Conservation (phyloP, 1,140 invertebrate species). For the Teleogryllus occipitalis region DNA sequence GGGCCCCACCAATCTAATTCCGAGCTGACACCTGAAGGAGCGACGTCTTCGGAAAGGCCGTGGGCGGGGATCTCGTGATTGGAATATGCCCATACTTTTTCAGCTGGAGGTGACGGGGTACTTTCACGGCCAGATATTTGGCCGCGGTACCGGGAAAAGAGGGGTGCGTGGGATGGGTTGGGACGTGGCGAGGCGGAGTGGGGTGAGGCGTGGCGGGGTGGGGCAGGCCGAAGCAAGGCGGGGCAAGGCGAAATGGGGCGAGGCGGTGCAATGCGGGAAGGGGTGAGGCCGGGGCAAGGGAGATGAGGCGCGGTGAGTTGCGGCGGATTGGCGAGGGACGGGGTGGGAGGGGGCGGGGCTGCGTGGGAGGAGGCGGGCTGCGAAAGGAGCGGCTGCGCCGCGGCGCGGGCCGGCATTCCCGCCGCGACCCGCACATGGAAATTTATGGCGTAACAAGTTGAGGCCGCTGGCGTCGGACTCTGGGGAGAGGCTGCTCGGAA, state of each 20-base stretch:
- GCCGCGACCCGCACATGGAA: neutral
- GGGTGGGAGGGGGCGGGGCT: neutral
- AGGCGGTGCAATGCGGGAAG: no score
- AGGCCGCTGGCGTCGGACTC: neutral
- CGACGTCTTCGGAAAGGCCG: neutral
- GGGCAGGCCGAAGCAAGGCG: no score
- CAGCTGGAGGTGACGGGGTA: neutral
- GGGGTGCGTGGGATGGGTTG: no score
- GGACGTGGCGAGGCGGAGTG: no score
- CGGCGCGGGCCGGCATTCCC: neutral
- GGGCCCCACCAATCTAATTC: neutral
- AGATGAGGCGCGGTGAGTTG: neutral
- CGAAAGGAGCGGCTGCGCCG: neutral
- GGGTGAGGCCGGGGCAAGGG: no score
- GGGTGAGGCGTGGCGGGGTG: no score
- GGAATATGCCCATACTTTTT: neutral
- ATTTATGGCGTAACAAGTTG: slow-evolving; percentile 4
- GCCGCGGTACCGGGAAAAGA: no score
- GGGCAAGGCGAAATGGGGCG: no score
- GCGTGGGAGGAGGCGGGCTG: neutral
- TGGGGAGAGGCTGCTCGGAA: neutral
- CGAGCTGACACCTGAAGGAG: neutral
- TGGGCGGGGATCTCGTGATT: neutral
- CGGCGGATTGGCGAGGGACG: no score
- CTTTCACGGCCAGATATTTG: neutral